Conservation (phyloP, 2,113 vertebrate species). For the Pontoporia blainvillei region DNA sequence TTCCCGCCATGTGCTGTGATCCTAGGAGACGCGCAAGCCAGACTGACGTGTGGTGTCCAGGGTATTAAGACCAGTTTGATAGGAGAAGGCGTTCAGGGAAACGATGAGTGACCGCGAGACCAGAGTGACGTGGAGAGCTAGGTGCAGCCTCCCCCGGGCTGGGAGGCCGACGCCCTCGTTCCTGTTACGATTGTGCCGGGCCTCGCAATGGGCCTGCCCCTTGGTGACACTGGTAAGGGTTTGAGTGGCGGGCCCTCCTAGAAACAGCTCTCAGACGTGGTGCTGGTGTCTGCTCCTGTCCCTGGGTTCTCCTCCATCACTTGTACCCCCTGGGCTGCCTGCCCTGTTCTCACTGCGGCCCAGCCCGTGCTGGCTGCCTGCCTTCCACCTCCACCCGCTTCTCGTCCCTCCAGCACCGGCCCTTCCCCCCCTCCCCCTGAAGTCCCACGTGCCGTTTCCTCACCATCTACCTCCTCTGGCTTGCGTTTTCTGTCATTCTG, state of each 20-base stretch:
- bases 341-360: not conserved
- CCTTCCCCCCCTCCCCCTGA: not conserved
- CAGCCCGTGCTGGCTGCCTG: not conserved
- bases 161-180: accelerated
- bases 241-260: not conserved
- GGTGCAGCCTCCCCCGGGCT: not conserved
- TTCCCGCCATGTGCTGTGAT: accelerated
- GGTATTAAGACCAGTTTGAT: not conserved
- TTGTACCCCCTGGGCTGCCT: not conserved
- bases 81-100: not conserved
- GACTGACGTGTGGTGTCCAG: accelerated
- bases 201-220: not conserved
- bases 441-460: not conserved
- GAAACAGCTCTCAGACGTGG: not conserved
- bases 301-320: not conserved
- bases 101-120: not conserved
- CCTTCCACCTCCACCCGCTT: not conserved
- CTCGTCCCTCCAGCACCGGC: not conserved
- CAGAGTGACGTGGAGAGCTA: not conserved
- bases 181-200: not conserved
- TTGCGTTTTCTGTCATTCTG: not conserved
- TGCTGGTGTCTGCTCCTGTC: not conserved
- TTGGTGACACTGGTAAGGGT: accelerated
- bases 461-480: not conserved
- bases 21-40: not conserved